Base-by-base conservation (phyloP, 1,140 invertebrate genomes). In the Drosophila bocki region DNA sequence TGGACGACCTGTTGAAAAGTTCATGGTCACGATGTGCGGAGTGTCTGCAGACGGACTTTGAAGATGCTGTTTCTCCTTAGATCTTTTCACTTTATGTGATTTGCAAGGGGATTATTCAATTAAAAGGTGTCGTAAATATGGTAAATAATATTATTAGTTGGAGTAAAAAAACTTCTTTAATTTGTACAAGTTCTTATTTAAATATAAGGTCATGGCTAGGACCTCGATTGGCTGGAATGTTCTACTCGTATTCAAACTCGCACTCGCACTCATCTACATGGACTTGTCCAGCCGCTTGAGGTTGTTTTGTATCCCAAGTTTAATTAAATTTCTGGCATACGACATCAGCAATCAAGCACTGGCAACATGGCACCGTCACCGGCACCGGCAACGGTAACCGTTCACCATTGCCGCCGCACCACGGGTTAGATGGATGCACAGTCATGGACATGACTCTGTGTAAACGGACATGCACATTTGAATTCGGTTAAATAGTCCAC, bases 1-100 rank as follows among this genome's bases (percentile, higher is more conserved):
- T 51, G 77, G 85, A 87, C 72, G 81, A 88, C 80, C 84, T 84
- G 84, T 75, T 90, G 84, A 87, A 88, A 87, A 84, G 85, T 90
- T 83, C 80, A 83, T 77, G 84, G 85, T 84, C 84, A 86, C 61
- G 68, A 48, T 37, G 45, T 41, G 69, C 22, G 42, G 15, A 32
- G 47, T 48, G 22, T 48, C 47, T n/a, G 4, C 48, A 19, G 44
- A 22, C 37, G 35, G 53, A 72, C 69, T 77, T 69, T 61, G 74
- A 78, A 53, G 64, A 61, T 39, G 19, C 48, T 51, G 2, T 13
- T 61, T 0, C n/a, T 33, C 17, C 69, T 72, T 47, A 68, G 67
- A 70, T 60, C 67, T 72, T 44, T 11, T 9, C 37, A 72, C 29
- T 44, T 69, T 15, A 32, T 37, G 33, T 12, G 58, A 29, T 67